phyloP scores from a whole-genome alignment of 2,888 invertebrate species.

The Drosophila formosana region DNA sequence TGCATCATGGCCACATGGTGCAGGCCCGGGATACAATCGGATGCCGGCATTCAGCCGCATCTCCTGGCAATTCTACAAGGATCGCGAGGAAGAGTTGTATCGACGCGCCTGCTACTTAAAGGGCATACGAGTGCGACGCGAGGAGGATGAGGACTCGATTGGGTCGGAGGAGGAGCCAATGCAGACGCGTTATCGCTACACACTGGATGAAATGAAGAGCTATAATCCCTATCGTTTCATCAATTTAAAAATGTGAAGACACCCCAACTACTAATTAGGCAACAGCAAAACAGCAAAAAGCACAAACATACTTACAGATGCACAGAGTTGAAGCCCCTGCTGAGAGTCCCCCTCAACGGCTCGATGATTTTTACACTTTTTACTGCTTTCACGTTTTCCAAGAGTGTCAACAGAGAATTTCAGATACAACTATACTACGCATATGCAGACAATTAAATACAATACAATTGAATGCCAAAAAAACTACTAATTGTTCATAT shows the following conservation, averaged over 20 bases:
- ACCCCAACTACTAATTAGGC: slow-evolving; percentile 18
- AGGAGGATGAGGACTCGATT: slow-evolving; percentile 56
- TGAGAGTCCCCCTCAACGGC: slow-evolving; percentile 14
- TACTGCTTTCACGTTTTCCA: slow-evolving; percentile 23
- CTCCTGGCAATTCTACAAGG: slow-evolving; percentile 67
- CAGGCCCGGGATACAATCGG: slow-evolving; percentile 24
- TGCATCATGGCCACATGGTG: slow-evolving; percentile 21
- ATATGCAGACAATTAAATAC: slow-evolving; percentile 3
- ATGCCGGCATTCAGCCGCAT: slow-evolving; percentile 48
- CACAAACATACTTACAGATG: neutral
- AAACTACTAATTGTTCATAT: slow-evolving; percentile 45
- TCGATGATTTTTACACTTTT: slow-evolving; percentile 38
- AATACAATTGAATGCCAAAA: slow-evolving; percentile 33
- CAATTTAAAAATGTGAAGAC: slow-evolving; percentile 50
- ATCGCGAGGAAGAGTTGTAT: slow-evolving; percentile 72
- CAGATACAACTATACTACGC: slow-evolving; percentile 2
- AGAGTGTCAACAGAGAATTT: slow-evolving; percentile 16
- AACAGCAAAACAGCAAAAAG: slow-evolving; percentile 16
- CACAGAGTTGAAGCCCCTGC: slow-evolving; percentile 6
- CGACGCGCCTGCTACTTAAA: slow-evolving; percentile 70
- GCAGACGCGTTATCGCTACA: slow-evolving; percentile 64
- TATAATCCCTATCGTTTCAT: slow-evolving; percentile 70
- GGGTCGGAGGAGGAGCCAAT: slow-evolving; percentile 61
- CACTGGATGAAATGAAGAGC: slow-evolving; percentile 74
- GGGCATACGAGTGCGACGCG: slow-evolving; percentile 57